These are phyloP conservation scores for Sarcoramphus papa DNA, from an alignment of 2,797 vertebrate species.

Conservation along the genomic window DNA sequence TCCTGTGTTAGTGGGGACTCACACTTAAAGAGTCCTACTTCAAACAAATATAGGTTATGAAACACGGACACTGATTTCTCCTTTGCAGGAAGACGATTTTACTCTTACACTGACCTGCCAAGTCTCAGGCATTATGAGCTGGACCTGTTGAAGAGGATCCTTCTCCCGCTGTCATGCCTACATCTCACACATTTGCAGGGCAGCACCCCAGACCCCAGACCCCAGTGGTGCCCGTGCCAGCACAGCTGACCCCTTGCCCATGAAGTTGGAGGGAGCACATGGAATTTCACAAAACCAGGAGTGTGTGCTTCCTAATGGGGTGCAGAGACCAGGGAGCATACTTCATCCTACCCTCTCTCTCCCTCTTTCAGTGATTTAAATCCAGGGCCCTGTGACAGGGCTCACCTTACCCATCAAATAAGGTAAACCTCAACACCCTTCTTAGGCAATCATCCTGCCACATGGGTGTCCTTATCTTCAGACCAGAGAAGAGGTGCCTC, in stretches of 20 bases:
- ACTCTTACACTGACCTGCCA: neutral
- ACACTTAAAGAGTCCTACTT: neutral
- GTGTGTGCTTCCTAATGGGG: neutral
- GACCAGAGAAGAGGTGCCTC: neutral
- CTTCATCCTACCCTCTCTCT: neutral
- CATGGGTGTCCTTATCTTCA: neutral
- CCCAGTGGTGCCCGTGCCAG: neutral
- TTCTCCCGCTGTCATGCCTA: neutral
- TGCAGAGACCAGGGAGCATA: neutral
- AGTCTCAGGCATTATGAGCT: neutral
- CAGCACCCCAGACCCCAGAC: neutral
- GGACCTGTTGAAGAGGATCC: neutral
- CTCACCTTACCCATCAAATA: neutral
- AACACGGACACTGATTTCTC: neutral
- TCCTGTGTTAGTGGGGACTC: neutral
- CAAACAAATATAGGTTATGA: neutral
- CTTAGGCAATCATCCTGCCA: neutral
- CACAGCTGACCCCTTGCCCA: neutral
- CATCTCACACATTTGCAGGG: neutral
- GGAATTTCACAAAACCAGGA: neutral
- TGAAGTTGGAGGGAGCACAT: accelerated
- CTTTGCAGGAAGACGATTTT: neutral
- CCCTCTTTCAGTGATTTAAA: neutral
- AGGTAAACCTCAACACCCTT: neutral
- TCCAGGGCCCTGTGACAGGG: neutral